A percentile compares a stretch with the other conserved stretches of the same genome.
phyloP scores from a whole-genome alignment of 2,113 vertebrate genomes.

The Ramphastos sulfuratus region DNA sequence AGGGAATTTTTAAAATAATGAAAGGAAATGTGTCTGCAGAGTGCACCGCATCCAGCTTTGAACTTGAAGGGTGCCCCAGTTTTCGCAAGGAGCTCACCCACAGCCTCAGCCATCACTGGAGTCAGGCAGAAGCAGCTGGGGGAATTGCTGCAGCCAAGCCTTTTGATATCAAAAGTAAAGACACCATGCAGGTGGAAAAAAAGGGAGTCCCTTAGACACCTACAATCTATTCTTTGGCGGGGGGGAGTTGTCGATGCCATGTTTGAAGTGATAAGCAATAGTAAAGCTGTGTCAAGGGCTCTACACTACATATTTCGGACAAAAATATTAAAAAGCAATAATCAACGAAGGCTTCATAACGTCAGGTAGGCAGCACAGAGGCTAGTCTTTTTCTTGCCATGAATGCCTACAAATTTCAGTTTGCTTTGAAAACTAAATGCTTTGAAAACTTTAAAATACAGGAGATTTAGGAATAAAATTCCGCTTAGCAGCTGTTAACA shows the following conservation, averaged over 20 bases:
- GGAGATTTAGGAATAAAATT: slow-evolving; percentile 10
- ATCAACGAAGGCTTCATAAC: not conserved
- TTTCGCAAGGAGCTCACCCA: not conserved
- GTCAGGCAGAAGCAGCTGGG: not conserved
- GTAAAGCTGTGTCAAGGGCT: not conserved
- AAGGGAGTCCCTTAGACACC: not conserved
- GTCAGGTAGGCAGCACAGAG: not conserved
- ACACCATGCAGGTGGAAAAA: not conserved
- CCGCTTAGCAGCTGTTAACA: slow-evolving; percentile 11
- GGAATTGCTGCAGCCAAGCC: not conserved
- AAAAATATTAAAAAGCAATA: not conserved
- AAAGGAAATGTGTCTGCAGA: not conserved
- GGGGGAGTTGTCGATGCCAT: not conserved
- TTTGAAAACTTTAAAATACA: not conserved
- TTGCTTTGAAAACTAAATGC: slow-evolving; percentile 5
- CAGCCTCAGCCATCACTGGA: not conserved
- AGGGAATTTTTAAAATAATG: not conserved
- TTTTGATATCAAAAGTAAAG: slow-evolving; percentile 3
- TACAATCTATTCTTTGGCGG: not conserved
- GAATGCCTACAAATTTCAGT: not conserved
- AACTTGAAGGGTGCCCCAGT: not conserved
- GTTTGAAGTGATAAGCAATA: not conserved
- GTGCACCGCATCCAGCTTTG: not conserved
- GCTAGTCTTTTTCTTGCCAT: not conserved
- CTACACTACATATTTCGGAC: not conserved